Conservation (phyloP, 2,113 vertebrate genomes). For the Ailurus styani region DNA sequence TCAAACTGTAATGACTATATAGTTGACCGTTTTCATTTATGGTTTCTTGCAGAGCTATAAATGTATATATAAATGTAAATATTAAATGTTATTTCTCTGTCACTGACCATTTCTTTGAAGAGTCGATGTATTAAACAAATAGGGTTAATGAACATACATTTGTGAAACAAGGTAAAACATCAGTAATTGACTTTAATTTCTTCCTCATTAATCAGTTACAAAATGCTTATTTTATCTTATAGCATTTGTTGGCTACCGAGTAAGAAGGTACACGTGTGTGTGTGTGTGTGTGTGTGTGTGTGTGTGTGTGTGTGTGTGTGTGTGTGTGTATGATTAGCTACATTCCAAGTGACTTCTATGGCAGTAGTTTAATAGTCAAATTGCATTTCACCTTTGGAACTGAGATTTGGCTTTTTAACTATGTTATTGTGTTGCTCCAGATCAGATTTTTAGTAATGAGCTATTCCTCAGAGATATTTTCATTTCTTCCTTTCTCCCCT, state of each 20-base stretch:
- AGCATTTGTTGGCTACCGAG: background rate
- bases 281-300: background rate
- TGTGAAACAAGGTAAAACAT: background rate
- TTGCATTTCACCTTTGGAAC: background rate
- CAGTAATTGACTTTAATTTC: background rate
- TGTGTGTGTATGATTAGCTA: background rate
- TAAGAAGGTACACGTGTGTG: background rate
- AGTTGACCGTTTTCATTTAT: background rate
- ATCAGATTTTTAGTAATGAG: background rate
- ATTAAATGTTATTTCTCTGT: background rate
- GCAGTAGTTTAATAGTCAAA: background rate
- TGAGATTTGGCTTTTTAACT: background rate
- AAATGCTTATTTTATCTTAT: background rate
- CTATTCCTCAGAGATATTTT: background rate
- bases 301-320: background rate
- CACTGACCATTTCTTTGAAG: background rate
- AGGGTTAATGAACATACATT: constrained; percentile 15
- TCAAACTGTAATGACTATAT: background rate
- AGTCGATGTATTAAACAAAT: background rate
- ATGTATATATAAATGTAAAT: background rate
- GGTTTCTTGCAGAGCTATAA: background rate
- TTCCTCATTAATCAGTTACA: background rate
- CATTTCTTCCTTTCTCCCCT: background rate
- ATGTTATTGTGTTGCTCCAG: background rate
- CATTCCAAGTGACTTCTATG: background rate